Base-by-base conservation (phyloP, 2,797 vertebrate genomes). In the Acipenser oxyrinchus region DNA sequence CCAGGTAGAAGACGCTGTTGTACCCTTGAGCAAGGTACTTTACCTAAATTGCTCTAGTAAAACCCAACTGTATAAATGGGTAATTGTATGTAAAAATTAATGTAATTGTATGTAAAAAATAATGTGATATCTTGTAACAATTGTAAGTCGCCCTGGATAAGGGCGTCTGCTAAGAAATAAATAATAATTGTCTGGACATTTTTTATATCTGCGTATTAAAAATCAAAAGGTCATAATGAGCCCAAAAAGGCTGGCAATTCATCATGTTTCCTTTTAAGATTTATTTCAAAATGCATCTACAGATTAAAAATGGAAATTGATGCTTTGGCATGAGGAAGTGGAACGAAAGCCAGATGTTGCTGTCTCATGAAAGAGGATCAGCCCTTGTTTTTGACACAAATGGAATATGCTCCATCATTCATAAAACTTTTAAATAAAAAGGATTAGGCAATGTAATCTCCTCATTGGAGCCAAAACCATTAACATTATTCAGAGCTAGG, bases 391-490 rank as follows among this genome's bases (percentile, higher is more conserved):
- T 55, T 55, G 60, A 62, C 60, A 62, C 60, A 62, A 62, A 62
- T 62, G 60, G 60, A 62, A 18, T 62, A 48, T 62, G 60, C 18
- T n/a, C 48, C 11, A 18, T 37, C 11, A 13, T 37, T 62, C 60
- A 62, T 62, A 62, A 60, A 62, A 62, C 18, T 62, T 62, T 62
- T n/a, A 62, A 62, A 62, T 62, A 62, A 62, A 62, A 62, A 62
- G 60, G 60, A 62, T 62, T 62, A 62, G 18, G 11, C 60, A 62
- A 62, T 62, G 60, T 62, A 62, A 62, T 62, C 60, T 62, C 60
- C 60, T 62, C 48, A 48, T 62, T 62, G 60, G 60, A 62, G 60
- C 60, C 60, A 62, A 37, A 62, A 62, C 60, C 60, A 62, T 62
- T 62, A 62, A 62, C 60, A 48, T 62, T 62, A 37, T 62, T 62